phyloP scores from a whole-genome alignment of 2,888 invertebrate genomes.

The Oligia strigilis region DNA sequence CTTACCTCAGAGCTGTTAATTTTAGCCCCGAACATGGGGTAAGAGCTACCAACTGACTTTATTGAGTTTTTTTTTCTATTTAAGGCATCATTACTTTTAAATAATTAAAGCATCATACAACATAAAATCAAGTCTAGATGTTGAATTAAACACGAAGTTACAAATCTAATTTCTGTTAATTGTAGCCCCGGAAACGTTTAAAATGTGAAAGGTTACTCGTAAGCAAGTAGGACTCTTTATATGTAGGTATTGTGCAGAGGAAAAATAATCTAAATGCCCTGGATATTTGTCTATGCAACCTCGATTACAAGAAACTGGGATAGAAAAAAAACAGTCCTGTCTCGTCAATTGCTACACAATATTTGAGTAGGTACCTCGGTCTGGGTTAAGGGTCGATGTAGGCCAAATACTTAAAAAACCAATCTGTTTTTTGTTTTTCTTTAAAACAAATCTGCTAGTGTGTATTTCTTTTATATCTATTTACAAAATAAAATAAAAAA shows the following conservation, averaged over 20 bases:
- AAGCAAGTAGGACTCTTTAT: too few species aligned
- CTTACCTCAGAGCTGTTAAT: too few species aligned
- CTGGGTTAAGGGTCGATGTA: conserved; percentile 2
- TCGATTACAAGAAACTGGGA: not conserved
- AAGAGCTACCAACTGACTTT: too few species aligned
- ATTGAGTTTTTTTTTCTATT: too few species aligned
- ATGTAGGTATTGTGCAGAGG: not conserved
- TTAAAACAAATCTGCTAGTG: not conserved
- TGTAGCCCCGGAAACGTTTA: not conserved
- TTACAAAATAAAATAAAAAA: not conserved
- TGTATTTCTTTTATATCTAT: not conserved
- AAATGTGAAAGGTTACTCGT: too few species aligned
- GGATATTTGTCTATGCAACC: not conserved
- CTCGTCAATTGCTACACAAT: conserved; percentile 1
- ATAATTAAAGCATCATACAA: too few species aligned
- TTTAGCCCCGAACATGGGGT: too few species aligned
- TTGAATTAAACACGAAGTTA: not conserved
- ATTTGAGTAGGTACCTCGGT: conserved; percentile 11
- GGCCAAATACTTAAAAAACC: conserved; percentile 3
- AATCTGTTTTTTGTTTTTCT: not conserved
- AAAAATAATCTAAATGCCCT: not conserved
- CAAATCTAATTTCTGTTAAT: not conserved
- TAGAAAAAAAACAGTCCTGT: conserved; percentile 9
- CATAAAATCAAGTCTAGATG: not conserved
- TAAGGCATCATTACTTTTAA: too few species aligned